These are phyloP conservation scores for Drosophila elegans DNA, from an alignment of 1,140 invertebrate species.

Conservation along the genomic window DNA sequence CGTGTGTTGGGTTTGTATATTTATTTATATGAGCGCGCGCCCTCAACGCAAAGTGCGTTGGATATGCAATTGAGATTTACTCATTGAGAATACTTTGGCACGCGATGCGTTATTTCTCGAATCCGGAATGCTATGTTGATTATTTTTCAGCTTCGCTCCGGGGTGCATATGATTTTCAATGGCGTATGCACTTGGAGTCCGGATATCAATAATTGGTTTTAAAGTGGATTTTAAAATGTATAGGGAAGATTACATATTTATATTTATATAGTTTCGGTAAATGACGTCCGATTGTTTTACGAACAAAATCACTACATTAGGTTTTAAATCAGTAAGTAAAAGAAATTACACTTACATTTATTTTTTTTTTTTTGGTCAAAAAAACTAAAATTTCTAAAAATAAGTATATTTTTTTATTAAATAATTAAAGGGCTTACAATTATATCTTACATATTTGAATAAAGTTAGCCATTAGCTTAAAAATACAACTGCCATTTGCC, in stretches of 20 bases:
- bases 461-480: background rate
- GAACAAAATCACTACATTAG: too few species aligned
- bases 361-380: too few species aligned
- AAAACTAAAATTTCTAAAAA: too few species aligned
- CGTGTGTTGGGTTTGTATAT: constrained; percentile 4
- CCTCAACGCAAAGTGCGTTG: constrained; percentile 25
- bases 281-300: too few species aligned
- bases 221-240: constrained; percentile 37
- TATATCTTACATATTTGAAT: too few species aligned
- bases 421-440: too few species aligned
- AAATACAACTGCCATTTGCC: background rate
- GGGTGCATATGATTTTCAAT: constrained; percentile 21
- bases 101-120: constrained; percentile 23
- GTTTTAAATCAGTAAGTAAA: too few species aligned
- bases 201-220: constrained; percentile 69
- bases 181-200: constrained; percentile 38
- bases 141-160: constrained; percentile 20
- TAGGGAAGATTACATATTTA: background rate
- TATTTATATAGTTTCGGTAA: background rate
- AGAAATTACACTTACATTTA: too few species aligned
- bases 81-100: constrained; percentile 42
- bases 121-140: background rate
- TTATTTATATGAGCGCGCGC: constrained; percentile 23
- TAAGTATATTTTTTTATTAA: too few species aligned
- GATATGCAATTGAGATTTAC: constrained; percentile 34